Conservation (phyloP, 2,888 invertebrate genomes). For the Apodemia hepburni region DNA sequence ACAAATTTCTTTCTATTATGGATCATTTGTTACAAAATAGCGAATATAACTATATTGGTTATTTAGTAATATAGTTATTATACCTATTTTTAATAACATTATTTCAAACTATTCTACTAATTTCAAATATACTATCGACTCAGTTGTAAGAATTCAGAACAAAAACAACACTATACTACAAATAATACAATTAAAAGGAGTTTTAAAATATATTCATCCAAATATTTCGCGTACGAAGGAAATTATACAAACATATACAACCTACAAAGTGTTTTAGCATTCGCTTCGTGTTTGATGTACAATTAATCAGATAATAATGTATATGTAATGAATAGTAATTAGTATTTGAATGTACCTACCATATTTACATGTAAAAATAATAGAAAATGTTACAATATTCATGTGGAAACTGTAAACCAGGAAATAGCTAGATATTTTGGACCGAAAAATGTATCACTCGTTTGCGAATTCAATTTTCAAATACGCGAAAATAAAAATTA, state of each 20-base stretch:
- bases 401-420: background rate
- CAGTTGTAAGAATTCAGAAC: background rate
- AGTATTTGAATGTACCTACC: constrained; percentile 3
- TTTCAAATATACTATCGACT: too few relatives aligned
- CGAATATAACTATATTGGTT: background rate
- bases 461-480: too few relatives aligned
- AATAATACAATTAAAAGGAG: background rate
- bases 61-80: background rate
- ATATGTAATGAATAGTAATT: background rate
- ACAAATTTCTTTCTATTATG: too few relatives aligned
- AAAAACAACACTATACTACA: background rate
- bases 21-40: background rate
- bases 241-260: background rate
- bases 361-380: background rate
- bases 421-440: background rate
- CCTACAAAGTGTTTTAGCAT: background rate
- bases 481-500: too few relatives aligned
- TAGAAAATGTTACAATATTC: background rate
- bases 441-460: background rate
- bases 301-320: constrained; percentile 13
- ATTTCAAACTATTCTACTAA: background rate
- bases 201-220: background rate
- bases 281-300: constrained; percentile 16
- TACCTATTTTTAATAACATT: background rate
- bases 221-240: background rate